Conservation (phyloP, 2,797 vertebrate genomes). For the Discoglossus pictus region DNA sequence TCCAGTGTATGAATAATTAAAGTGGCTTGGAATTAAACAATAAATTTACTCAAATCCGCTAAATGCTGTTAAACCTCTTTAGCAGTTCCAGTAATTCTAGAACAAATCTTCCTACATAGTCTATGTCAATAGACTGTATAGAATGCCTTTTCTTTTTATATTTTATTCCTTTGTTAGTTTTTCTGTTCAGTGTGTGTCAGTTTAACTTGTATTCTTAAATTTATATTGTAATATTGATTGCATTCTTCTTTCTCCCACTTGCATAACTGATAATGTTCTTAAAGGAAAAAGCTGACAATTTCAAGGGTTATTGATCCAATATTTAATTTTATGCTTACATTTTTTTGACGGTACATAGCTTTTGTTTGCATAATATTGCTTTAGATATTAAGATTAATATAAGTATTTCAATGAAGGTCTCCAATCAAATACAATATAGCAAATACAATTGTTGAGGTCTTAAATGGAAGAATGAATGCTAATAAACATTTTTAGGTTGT, state of each 20-base stretch:
- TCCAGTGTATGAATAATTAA: constrained; percentile 36
- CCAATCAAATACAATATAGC: no score
- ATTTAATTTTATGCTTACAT: constrained; percentile 18
- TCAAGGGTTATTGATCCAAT: constrained; percentile 11
- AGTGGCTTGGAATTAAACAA: constrained; percentile 6
- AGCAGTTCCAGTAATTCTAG: not conserved
- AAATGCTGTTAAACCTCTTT: not conserved
- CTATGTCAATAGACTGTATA: not conserved
- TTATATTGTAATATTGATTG: constrained; percentile 27
- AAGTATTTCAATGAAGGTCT: no score
- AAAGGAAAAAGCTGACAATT: constrained; percentile 5
- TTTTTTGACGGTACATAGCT: no score
- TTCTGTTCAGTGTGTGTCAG: no score
- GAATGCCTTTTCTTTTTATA: no score
- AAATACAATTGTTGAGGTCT: no score
- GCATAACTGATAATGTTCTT: not conserved
- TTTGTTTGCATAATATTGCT: no score
- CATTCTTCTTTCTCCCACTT: constrained; percentile 17
- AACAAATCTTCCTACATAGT: not conserved
- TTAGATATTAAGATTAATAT: no score
- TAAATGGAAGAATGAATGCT: no score
- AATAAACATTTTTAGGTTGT: no score
- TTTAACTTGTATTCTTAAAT: no score
- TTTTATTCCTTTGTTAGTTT: no score
- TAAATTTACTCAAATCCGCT: constrained; percentile 9